Percentiles rank a stretch among this genome's conserved stretches.
phyloP scores from a whole-genome alignment of 2,888 invertebrate genomes.

The Machimus rusticus region DNA sequence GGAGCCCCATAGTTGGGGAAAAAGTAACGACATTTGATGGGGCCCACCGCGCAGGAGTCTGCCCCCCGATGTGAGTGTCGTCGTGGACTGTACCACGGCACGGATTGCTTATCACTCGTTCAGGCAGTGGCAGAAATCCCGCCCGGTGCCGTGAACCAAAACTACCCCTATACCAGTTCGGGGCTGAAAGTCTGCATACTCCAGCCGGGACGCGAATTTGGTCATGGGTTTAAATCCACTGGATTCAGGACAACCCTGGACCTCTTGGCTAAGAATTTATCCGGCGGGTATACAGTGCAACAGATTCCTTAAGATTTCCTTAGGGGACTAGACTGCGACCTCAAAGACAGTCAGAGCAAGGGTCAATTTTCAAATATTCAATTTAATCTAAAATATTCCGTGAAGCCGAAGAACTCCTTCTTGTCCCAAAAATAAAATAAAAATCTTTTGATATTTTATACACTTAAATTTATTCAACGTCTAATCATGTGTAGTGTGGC shows the following conservation, averaged over 20 bases:
- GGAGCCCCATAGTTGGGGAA: constrained; percentile 4
- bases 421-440: background rate
- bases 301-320: background rate
- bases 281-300: background rate
- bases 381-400: background rate
- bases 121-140: background rate
- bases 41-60: constrained; percentile 31
- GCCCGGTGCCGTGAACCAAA: background rate
- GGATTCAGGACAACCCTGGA: background rate
- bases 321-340: background rate
- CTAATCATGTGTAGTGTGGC: background rate
- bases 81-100: background rate
- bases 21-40: background rate
- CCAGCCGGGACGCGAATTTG: background rate
- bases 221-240: background rate
- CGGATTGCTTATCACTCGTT: background rate
- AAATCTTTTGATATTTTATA: background rate
- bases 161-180: background rate
- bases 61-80: background rate
- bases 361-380: background rate
- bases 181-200: background rate
- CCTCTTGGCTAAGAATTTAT: background rate
- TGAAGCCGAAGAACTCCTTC: background rate
- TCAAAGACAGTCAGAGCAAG: background rate
- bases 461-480: background rate